Evolutionary conservation across 2,113 vertebrate species (phyloP), one percentile per base, ranked within the genome.

Genomic region (Danionella cerebrum): DNA sequence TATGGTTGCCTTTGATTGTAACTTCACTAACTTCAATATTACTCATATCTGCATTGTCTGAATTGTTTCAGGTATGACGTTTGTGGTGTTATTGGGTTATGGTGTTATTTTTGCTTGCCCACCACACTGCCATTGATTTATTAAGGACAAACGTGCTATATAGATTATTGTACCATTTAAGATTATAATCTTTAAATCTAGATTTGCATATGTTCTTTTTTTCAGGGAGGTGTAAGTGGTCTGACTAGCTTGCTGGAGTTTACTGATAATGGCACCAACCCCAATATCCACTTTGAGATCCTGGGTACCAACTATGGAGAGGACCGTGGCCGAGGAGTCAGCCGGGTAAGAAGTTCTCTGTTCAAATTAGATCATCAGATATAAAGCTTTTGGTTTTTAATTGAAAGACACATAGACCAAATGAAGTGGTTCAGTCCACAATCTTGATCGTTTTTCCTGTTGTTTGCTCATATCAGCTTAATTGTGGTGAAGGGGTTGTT

Each of bases 221-320:
- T 80, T 14, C 79, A 99, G 96, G 92, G 92, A 3, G 91, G 90
- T 71, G 91, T 98, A 14, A 94, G 82, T 50, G 96, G 95, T 24
- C 85, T 99, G 67, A 97, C 96, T 44, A 96, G 93, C 70, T 90
- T 94, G 59, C 82, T 99, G 71, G 94, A 98, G 79, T 99, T 99
- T 86, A 91, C 84, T 21, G 93, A 98, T 69, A 94, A 95, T 45
- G 96, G 96, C 29, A 88, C 86, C 0, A 99, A 99, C 84, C 96
- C 96, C 65, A 98, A 98, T 60, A 95, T 99, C 64, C 86, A 93
- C 72, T 99, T 98, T 78, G 96, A 99, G 89, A 98, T 99, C 80
- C 78, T 99, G 82, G 96, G 96, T 54, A 99, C 96, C 53, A 99
- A 93, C 80, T 99, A 99, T 1, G 96, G 95, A 73, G 96, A 99